Base-by-base conservation (phyloP, 2,113 vertebrate genomes). In the Antechinus flavipes region DNA sequence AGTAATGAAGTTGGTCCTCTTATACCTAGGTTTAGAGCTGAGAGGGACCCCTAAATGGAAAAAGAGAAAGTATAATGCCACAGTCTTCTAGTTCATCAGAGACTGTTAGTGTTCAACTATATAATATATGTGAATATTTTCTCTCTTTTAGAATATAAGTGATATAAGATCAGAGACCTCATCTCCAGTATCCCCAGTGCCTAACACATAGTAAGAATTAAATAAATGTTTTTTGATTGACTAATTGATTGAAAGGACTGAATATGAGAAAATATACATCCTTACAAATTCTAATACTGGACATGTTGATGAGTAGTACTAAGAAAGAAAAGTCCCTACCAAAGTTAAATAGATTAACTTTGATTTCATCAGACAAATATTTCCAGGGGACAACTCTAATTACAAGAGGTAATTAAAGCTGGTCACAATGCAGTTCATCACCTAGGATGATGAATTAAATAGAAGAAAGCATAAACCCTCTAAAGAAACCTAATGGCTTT, bases 351-450 rank as follows among this genome's bases (percentile, higher is more conserved):
- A 94, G 93, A 96, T 95, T 89, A 93, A 53, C 35, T 96, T 96
- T 97, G 91, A 91, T 50, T 95, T 58, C 96, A 93, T 92, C 93
- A 96, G 55, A 58, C 55, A 97, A 95, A 95, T 91, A 93, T 96
- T 97, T 93, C 56, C 97, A 91, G 46, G 46, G 94, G 95, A 27
- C 92, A 97, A 90, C 93, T 61, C 91, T 94, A 97, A 97, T 98
- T 98, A 97, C 25, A 96, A 84, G 97, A 97, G 56, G 96, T 96
- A 97, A 98, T 98, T 98, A 98, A 95, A 97, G 93, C 53, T 91
- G 61, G 92, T 97, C 94, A 96, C 90, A 97, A 94, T 95, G 10
- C 27, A 93, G 92, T 98, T 97, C 95, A 97, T 98, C 96, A 96
- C 54, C 89, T 47, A 16, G 96, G 91, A 96, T 96, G 61, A 98